Base-by-base conservation (phyloP, 2,888 invertebrate species). In the Pedicia rivosa region DNA sequence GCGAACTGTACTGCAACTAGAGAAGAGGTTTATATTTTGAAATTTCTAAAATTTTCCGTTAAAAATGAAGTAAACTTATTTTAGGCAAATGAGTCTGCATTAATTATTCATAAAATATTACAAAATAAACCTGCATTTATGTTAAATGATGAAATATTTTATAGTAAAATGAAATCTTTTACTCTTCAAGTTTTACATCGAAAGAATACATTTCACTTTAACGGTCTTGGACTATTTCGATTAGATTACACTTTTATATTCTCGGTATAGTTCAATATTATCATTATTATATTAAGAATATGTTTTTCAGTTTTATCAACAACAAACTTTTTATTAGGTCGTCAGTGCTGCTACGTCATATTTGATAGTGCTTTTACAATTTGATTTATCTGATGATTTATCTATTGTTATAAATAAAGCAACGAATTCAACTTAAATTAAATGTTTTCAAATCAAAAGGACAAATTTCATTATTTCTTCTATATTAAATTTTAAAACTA, bases 191-290 rank as follows among this genome's bases (percentile, higher is more conserved):
- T 55, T 32, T 49, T 62, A 3, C 62, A 62, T 44, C 58, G 62
- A 54, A 61, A 61, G 34, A 53, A 55, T 3, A 59, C 51, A 20
- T 60, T 60, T 42, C 56, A 58, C 36, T 61, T 56, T 36, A 61
- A 60, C 44, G 59, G 58, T 17, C 51, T 60, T 22, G 62, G 62
- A 6, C 42, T 62, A 24, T 62, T 59, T 44, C 48, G 50, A 5
- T 43, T 62, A 43, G 62, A 62, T 42, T 62, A 62, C 15, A 62
- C 62, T 1, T 62, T 62, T 32, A 60, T 62, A 41, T 62, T 62
- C 48, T 60, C 61, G 44, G 62, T 61, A 40, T 49, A 50, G 27
- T 27, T 27, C 10, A 27, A 10, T 26, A 10, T 26, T 26, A 10
- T 7, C 4, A 7, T n/a, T 31, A 31, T 31, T 20, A 25, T 7